Percentiles rank a stretch among this genome's conserved stretches.
These are phyloP conservation scores for Cebus imitator DNA, from an alignment of 2,113 vertebrate genomes.

Conservation along the genomic window DNA sequence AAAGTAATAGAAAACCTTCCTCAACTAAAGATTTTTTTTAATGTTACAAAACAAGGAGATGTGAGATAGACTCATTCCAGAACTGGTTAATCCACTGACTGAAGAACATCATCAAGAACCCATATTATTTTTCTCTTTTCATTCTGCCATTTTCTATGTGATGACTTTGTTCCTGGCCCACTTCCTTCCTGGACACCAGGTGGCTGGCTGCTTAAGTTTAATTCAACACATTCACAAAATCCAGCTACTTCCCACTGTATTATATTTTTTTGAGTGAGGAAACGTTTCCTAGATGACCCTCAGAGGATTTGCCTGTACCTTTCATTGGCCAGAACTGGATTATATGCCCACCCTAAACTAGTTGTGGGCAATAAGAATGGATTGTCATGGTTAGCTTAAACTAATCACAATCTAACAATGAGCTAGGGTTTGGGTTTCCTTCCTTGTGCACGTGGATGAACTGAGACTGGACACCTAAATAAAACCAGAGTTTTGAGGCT, in stretches of 20 bases:
- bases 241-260: not conserved
- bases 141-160: not conserved
- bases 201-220: not conserved
- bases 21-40: not conserved
- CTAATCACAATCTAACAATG: not conserved
- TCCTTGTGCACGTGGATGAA: not conserved
- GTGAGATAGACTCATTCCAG: not conserved
- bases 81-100: not conserved
- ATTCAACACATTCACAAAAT: not conserved
- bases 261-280: not conserved
- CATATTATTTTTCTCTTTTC: not conserved
- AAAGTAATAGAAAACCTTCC: not conserved
- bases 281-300: not conserved
- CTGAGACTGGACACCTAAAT: not conserved
- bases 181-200: not conserved
- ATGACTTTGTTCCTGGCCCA: not conserved
- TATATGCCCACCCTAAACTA: not conserved
- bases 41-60: not conserved
- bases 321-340: not conserved
- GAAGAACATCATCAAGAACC: not conserved
- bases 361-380: not conserved
- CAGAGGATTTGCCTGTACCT: not conserved
- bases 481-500: not conserved
- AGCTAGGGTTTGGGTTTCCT: not conserved
- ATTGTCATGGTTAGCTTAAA: not conserved